Conservation (phyloP, 2,113 vertebrate genomes). For the Plestiodon gilberti region DNA sequence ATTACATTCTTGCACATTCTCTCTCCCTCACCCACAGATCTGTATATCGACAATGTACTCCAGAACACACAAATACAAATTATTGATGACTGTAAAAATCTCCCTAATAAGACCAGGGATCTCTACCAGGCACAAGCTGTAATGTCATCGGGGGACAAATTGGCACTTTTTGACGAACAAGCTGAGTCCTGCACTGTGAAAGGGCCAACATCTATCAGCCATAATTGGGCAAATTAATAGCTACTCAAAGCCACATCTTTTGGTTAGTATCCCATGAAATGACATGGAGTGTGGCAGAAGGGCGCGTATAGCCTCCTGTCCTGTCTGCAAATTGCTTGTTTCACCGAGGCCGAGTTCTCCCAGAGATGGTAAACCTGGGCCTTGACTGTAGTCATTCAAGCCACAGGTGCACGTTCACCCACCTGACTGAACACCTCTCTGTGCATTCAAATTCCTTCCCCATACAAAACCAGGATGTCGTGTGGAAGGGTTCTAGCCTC, state of each 20-base stretch:
- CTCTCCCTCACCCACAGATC: conserved; percentile 3
- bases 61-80: conserved; percentile 35
- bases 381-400: no score
- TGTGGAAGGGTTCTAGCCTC: no score
- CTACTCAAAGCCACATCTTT: conserved; percentile 43
- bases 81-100: conserved; percentile 30
- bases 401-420: neutral
- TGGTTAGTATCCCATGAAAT: conserved; percentile 53
- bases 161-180: conserved; percentile 54
- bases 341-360: neutral
- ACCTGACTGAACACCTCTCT: no score
- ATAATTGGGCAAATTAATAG: conserved; percentile 68
- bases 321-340: neutral
- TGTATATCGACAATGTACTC: neutral
- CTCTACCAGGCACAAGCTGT: conserved; percentile 23
- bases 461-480: no score
- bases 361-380: neutral
- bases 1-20: neutral
- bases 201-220: conserved; percentile 55
- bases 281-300: conserved; percentile 19
- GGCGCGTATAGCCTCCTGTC: neutral
- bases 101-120: conserved; percentile 39
- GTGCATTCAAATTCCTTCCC: no score
- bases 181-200: neutral
- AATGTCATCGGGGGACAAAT: conserved; percentile 54